Evolutionary conservation across 2,888 invertebrate species (phyloP).

Genomic region (Melanotus villosus): DNA sequence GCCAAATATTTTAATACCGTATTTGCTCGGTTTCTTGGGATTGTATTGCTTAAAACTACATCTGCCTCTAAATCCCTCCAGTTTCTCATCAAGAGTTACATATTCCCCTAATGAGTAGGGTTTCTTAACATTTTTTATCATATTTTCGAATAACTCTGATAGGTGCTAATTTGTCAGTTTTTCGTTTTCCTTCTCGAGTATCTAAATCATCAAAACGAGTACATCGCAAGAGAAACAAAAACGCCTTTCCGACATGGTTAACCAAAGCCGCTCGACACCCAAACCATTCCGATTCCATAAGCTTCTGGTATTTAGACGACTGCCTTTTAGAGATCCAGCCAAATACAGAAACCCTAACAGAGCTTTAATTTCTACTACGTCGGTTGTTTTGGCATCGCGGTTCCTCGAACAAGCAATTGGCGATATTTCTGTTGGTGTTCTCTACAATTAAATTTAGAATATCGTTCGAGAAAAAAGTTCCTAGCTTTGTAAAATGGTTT

Average conservation of each 20-base stretch:
- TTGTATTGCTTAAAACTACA: background rate
- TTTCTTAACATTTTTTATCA: background rate
- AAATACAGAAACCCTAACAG: slow-evolving; percentile 54
- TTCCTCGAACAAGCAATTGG: background rate
- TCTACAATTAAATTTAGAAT: background rate
- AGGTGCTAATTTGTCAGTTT: background rate
- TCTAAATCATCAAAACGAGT: background rate
- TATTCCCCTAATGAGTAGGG: background rate
- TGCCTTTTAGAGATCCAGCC: slow-evolving; percentile 46
- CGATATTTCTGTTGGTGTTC: background rate
- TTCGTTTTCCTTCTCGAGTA: background rate
- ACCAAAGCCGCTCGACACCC: background rate
- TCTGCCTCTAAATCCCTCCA: background rate
- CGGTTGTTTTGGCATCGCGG: background rate
- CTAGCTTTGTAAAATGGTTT: background rate
- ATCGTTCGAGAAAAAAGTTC: background rate
- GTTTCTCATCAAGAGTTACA: background rate
- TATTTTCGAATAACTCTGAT: background rate
- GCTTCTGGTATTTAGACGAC: background rate
- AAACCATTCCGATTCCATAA: background rate
- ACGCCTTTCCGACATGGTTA: background rate
- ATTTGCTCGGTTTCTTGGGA: background rate
- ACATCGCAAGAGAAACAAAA: background rate
- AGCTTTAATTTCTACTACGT: slow-evolving; percentile 49
- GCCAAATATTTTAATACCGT: background rate